Percentiles rank a stretch among this genome's conserved stretches.
Conservation (phyloP, 2,797 vertebrate species). For the Microctenopoma steveboyesi region DNA sequence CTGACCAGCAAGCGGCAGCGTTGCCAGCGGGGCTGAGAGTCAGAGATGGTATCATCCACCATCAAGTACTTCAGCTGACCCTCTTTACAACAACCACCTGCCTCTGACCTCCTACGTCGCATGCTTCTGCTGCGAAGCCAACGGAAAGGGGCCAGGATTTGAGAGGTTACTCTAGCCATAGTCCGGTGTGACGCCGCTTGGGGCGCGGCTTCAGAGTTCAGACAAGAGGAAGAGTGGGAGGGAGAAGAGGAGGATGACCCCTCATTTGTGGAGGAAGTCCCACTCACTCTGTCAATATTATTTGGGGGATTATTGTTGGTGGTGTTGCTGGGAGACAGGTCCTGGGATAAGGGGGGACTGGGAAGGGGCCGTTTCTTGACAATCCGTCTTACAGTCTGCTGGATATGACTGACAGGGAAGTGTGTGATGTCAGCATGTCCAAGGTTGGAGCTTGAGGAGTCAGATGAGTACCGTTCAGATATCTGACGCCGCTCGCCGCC, state of each 20-base stretch:
- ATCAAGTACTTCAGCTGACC: constrained; percentile 90
- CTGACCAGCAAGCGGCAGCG: constrained; percentile 92
- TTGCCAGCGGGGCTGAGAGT: constrained; percentile 90
- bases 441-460: constrained; percentile 57
- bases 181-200: constrained; percentile 36
- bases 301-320: constrained; percentile 43
- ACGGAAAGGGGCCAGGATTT: constrained; percentile 58
- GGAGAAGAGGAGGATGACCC: constrained; percentile 70
- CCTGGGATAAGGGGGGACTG: constrained; percentile 63
- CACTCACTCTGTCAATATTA: constrained; percentile 65
- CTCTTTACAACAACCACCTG: constrained; percentile 87
- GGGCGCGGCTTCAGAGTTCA: constrained; percentile 56
- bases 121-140: constrained; percentile 80
- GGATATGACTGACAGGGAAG: constrained; percentile 87
- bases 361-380: constrained; percentile 84
- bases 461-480: constrained; percentile 72
- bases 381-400: constrained; percentile 85
- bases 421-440: constrained; percentile 76
- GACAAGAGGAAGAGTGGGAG: constrained; percentile 51
- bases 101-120: constrained; percentile 79
- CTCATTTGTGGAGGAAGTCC: constrained; percentile 45
- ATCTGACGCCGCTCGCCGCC: constrained; percentile 52
- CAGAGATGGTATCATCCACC: constrained; percentile 92
- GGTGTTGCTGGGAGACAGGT: constrained; percentile 70
- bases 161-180: constrained; percentile 39